A percentile compares a stretch with the other conserved stretches of the same genome.
These are phyloP conservation scores for Acridotheres tristis DNA, from an alignment of 2,797 vertebrate genomes.

Conservation along the genomic window DNA sequence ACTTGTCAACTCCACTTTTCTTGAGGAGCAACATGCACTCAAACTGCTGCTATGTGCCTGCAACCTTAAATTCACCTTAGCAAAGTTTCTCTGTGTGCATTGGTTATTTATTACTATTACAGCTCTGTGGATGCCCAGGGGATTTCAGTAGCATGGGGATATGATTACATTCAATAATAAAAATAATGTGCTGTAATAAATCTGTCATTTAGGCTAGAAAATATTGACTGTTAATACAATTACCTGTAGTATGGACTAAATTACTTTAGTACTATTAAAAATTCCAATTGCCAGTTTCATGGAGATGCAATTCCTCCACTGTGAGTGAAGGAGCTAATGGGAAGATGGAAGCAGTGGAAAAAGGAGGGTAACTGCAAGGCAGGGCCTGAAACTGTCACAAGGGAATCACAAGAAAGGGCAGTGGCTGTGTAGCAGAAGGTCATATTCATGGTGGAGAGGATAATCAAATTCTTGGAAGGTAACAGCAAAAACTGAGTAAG, in stretches of 20 bases:
- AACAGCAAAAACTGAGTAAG: not conserved
- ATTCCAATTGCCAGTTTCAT: conserved; percentile 37
- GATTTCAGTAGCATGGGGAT: conserved; percentile 60
- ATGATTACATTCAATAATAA: conserved; percentile 66
- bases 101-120: conserved; percentile 63
- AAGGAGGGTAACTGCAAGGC: not conserved
- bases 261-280: conserved; percentile 61
- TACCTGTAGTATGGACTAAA: conserved; percentile 66
- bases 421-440: not conserved
- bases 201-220: conserved; percentile 75
- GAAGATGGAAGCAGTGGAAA: not conserved
- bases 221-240: conserved; percentile 74
- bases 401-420: not conserved
- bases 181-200: conserved; percentile 76
- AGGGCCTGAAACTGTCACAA: not conserved
- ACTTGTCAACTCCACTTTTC: conserved; percentile 14
- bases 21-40: conserved; percentile 36
- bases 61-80: conserved; percentile 67
- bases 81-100: conserved; percentile 9
- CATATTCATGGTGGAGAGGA: not conserved
- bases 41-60: not conserved
- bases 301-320: conserved; percentile 8
- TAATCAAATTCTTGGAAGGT: not conserved
- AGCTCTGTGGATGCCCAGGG: conserved; percentile 34
- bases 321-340: not conserved